Conservation (phyloP, 2,113 vertebrate species). For the Myrmophylax atrothorax region DNA sequence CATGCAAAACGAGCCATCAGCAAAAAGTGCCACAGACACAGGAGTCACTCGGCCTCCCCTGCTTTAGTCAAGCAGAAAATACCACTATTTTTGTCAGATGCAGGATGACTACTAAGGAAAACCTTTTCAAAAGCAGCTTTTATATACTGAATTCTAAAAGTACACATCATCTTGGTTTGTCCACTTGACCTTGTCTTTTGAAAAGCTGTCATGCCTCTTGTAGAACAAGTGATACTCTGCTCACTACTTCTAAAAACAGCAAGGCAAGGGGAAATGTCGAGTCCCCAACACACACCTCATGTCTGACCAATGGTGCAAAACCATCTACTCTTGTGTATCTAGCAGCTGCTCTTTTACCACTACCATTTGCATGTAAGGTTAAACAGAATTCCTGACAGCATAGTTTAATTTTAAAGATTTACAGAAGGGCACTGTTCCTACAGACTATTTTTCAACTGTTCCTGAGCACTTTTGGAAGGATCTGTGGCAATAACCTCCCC, state of each 20-base stretch:
- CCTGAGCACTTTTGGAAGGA: constrained; percentile 31
- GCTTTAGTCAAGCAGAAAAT: neutral
- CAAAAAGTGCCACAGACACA: neutral
- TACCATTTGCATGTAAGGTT: neutral
- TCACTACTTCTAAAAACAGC: neutral
- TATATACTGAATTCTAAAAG: neutral
- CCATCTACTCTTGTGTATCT: neutral
- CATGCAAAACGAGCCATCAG: neutral
- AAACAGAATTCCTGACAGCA: constrained; percentile 17
- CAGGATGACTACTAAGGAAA: neutral
- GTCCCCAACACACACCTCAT: neutral
- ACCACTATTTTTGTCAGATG: neutral
- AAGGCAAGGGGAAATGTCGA: neutral
- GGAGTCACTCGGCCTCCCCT: neutral
- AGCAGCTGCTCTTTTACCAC: neutral
- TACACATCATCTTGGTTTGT: neutral
- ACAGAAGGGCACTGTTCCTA: constrained; percentile 7
- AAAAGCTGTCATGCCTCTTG: neutral
- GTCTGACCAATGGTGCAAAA: neutral
- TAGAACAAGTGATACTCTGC: neutral
- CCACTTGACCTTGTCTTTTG: neutral
- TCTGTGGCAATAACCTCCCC: constrained; percentile 62
- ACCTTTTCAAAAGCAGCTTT: neutral
- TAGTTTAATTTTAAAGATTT: constrained; percentile 42
- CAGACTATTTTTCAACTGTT: constrained; percentile 38